Percentiles rank a stretch among this genome's conserved stretches.
These are phyloP conservation scores for Sebastes baramenuke DNA, from an alignment of 2,797 vertebrate genomes.

Conservation along the genomic window DNA sequence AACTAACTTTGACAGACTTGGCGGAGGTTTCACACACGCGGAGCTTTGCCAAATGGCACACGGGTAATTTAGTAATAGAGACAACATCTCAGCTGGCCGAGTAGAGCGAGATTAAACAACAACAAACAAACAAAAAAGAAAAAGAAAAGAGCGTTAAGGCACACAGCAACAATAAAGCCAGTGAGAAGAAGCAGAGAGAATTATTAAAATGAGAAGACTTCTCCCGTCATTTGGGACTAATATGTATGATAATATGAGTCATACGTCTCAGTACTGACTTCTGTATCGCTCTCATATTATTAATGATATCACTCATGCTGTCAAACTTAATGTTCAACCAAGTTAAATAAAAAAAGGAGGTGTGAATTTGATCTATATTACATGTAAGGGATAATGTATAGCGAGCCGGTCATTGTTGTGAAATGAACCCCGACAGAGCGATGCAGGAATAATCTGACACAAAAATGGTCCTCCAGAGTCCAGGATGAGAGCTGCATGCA, in stretches of 20 bases:
- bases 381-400: no score
- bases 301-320: background rate
- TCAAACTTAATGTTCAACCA: background rate
- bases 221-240: background rate
- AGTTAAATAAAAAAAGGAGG: background rate
- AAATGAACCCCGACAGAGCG: no score
- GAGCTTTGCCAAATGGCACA: conserved; percentile 60
- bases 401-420: no score
- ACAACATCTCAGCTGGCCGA: conserved; percentile 46
- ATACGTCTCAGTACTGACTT: background rate
- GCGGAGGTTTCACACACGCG: conserved; percentile 24
- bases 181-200: background rate
- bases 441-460: no score
- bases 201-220: background rate
- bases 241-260: background rate
- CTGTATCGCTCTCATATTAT: background rate
- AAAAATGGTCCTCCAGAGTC: no score
- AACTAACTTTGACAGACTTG: conserved; percentile 71
- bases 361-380: background rate
- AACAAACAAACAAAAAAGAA: background rate
- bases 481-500: no score
- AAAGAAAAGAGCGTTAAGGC: background rate
- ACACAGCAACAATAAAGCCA: background rate
- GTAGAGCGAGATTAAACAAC: background rate
- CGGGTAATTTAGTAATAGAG: conserved; percentile 51